These are phyloP conservation scores for Sterrhoptilus dennistouni DNA, from an alignment of 2,113 vertebrate species.

Conservation along the genomic window DNA sequence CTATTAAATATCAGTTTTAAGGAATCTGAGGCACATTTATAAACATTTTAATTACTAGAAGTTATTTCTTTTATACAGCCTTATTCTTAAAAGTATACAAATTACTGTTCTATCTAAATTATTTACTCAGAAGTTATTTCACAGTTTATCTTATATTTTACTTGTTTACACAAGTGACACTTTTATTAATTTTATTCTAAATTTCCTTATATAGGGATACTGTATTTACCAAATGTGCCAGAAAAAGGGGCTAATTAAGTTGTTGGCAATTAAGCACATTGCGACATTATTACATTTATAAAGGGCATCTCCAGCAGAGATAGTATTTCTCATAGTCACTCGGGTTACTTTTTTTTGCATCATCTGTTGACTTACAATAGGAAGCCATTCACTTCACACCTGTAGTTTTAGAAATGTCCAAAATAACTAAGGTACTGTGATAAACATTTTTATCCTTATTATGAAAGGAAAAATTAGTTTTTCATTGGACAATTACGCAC, in stretches of 20 bases:
- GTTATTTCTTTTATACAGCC: background rate
- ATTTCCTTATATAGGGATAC: background rate
- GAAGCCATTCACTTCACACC: background rate
- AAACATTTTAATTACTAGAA: background rate
- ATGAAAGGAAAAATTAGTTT: conserved; percentile 18
- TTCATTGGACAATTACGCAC: background rate
- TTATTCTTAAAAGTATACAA: background rate
- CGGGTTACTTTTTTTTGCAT: conserved; percentile 63
- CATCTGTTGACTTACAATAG: background rate
- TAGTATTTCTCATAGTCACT: conserved; percentile 69
- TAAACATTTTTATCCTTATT: background rate
- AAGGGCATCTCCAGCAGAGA: conserved; percentile 37
- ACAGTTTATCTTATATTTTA: background rate
- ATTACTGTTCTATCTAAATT: background rate
- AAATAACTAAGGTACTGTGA: background rate
- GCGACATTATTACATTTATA: conserved; percentile 62
- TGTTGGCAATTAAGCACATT: conserved; percentile 30
- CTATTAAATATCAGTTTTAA: background rate
- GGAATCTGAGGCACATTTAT: background rate
- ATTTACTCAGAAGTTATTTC: background rate
- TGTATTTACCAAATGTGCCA: background rate
- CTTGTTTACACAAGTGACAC: background rate
- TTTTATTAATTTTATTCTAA: background rate
- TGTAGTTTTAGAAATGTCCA: background rate
- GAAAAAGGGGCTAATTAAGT: background rate